These are phyloP conservation scores for Euthynnus affinis DNA, from an alignment of 2,797 vertebrate genomes.

Conservation along the genomic window DNA sequence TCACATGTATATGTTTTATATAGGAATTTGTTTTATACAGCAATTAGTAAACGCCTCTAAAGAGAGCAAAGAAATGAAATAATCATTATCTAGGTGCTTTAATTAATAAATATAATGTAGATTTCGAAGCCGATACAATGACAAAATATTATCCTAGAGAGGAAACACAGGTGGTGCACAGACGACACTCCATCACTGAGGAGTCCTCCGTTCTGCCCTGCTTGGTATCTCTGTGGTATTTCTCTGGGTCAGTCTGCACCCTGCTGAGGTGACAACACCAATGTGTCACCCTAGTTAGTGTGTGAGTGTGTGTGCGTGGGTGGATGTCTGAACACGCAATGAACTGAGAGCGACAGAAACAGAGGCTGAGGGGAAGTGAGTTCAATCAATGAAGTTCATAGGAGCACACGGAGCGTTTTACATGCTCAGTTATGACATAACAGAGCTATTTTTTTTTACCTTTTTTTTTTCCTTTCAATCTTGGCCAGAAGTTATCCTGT, in stretches of 20 bases:
- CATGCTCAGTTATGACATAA: not conserved
- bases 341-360: slow-evolving; percentile 38
- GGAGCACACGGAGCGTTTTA: not conserved
- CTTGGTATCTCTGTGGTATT: slow-evolving; percentile 38
- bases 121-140: slow-evolving; percentile 22
- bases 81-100: not conserved
- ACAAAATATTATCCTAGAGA: not conserved
- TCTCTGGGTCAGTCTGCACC: slow-evolving; percentile 48
- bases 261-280: slow-evolving; percentile 64
- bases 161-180: slow-evolving; percentile 28
- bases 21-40: not conserved
- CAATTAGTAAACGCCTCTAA: not conserved
- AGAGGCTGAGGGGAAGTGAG: slow-evolving; percentile 22
- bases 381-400: slow-evolving; percentile 47
- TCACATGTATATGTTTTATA: not conserved
- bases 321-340: slow-evolving; percentile 34
- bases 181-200: slow-evolving; percentile 22
- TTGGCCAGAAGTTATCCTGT: not conserved
- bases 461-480: not conserved
- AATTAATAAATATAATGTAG: not conserved
- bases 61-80: not conserved
- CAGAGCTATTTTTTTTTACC: not conserved
- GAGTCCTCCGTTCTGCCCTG: slow-evolving; percentile 5
- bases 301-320: slow-evolving; percentile 15
- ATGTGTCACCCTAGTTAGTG: slow-evolving; percentile 41